Evolutionary conservation across 2,888 invertebrate species (phyloP).

Genomic region (Lepidocyrtoides sp.): DNA sequence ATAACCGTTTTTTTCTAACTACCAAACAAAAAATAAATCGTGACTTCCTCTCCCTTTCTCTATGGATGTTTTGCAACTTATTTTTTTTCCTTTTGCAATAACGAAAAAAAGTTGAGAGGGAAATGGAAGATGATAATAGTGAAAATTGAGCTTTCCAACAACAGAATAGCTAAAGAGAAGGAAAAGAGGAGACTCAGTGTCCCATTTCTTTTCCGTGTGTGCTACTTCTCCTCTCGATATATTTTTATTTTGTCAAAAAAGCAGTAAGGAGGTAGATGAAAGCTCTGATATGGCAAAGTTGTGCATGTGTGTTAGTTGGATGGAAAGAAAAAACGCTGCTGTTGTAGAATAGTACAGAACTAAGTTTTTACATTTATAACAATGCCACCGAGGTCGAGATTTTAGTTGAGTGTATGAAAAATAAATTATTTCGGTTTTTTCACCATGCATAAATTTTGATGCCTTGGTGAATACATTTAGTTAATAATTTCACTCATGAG

Average conservation of each 20-base stretch:
- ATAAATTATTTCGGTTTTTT: too few species aligned
- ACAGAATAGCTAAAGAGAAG: not conserved
- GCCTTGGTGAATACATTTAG: too few species aligned
- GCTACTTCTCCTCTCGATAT: not conserved
- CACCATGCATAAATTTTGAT: too few species aligned
- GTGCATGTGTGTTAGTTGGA: not conserved
- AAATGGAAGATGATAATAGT: slow-evolving; percentile 18
- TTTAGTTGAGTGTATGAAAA: too few species aligned
- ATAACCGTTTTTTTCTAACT: not conserved
- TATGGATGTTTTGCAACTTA: not conserved
- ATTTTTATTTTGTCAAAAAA: not conserved
- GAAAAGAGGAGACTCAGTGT: not conserved
- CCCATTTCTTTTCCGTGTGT: not conserved
- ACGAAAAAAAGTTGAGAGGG: not conserved
- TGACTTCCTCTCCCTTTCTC: not conserved
- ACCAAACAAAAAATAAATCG: slow-evolving; percentile 44
- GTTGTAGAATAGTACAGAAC: too few species aligned
- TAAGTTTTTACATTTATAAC: not conserved
- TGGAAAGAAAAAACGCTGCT: too few species aligned
- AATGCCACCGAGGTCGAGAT: too few species aligned
- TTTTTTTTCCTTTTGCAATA: slow-evolving; percentile 17
- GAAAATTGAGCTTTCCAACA: slow-evolving; percentile 27
- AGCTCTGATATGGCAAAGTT: not conserved
- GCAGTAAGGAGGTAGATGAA: not conserved
- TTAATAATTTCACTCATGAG: too few species aligned